Percentiles rank a stretch among this genome's conserved stretches.
These are phyloP conservation scores for Narcine bancroftii DNA, from an alignment of 2,113 vertebrate species.

Conservation along the genomic window DNA sequence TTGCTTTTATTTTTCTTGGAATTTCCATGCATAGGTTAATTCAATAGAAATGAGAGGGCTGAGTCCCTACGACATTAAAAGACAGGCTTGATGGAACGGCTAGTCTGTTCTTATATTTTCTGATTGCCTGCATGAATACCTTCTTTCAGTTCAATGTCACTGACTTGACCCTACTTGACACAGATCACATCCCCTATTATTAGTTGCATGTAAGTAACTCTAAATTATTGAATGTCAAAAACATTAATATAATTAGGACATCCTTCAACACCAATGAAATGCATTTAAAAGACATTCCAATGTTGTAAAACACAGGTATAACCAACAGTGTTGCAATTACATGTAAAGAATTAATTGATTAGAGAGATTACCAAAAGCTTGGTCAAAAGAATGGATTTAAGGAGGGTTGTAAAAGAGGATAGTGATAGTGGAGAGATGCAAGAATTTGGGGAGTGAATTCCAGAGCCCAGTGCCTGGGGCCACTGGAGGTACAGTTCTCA, in stretches of 20 bases:
- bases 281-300: neutral
- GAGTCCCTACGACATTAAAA: neutral
- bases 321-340: neutral
- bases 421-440: neutral
- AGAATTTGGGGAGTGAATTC: neutral
- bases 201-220: neutral
- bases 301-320: neutral
- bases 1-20: neutral
- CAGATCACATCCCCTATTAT: neutral
- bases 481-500: neutral
- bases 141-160: neutral
- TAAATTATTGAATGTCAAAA: neutral
- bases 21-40: neutral
- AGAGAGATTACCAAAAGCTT: neutral
- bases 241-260: neutral
- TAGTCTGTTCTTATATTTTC: neutral
- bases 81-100: neutral
- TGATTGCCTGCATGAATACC: neutral
- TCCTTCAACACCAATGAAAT: neutral
- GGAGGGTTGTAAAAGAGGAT: neutral
- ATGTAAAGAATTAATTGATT: neutral
- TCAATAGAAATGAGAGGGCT: neutral
- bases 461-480: neutral
- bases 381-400: neutral
- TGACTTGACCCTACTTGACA: neutral